Conservation (phyloP, 2,797 vertebrate genomes). For the Eutrigla gurnardus region DNA sequence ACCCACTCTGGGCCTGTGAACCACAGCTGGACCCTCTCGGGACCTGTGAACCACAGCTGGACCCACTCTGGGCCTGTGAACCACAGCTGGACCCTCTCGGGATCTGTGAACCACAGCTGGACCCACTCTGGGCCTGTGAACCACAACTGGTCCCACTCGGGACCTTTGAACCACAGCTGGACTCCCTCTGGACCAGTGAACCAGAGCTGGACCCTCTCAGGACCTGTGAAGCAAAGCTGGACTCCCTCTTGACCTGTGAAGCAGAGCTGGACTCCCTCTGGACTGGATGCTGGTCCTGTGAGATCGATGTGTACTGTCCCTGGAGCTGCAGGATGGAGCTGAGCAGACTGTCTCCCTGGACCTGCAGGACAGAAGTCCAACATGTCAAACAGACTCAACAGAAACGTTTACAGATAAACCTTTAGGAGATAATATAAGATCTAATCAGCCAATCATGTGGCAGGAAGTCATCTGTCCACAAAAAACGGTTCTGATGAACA, state of each 20-base stretch:
- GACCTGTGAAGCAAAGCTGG: neutral
- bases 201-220: conserved; percentile 41
- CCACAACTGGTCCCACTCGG: conserved; percentile 4
- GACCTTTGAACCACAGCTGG: neutral
- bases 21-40: neutral
- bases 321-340: conserved; percentile 76
- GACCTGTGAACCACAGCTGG: conserved; percentile 76
- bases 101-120: conserved; percentile 58
- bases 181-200: neutral
- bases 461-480: too few relatives aligned
- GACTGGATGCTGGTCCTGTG: conserved; percentile 19
- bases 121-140: neutral
- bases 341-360: conserved; percentile 73
- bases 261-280: conserved; percentile 69
- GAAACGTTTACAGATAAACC: too few relatives aligned
- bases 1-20: too few relatives aligned
- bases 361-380: conserved; percentile 47
- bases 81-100: neutral
- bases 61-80: conserved; percentile 48
- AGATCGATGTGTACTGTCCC: neutral
- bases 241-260: conserved; percentile 57
- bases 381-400: neutral
- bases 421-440: too few relatives aligned
- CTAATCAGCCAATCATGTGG: too few relatives aligned
- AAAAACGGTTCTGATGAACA: too few relatives aligned